These are phyloP conservation scores for Rhaphigaster nebulosa DNA, from an alignment of 2,888 invertebrate species.

Conservation along the genomic window DNA sequence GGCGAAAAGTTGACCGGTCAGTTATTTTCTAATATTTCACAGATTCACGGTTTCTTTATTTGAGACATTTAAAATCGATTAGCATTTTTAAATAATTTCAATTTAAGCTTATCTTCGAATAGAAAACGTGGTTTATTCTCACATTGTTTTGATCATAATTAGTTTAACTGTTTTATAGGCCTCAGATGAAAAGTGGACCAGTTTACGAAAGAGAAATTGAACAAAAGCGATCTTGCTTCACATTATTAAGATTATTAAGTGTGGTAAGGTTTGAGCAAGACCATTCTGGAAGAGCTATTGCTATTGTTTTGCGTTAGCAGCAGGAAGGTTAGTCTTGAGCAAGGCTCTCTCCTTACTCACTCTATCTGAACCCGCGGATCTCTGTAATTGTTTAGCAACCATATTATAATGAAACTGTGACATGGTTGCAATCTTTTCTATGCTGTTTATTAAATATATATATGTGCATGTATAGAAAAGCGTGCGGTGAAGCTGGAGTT, in stretches of 20 bases:
- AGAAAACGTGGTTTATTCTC: too few relatives aligned
- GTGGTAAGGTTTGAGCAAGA: not conserved
- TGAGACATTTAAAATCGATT: too few relatives aligned
- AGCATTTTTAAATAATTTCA: too few relatives aligned
- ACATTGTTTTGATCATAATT: too few relatives aligned
- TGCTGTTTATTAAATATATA: not conserved
- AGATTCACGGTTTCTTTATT: too few relatives aligned
- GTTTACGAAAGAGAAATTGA: not conserved
- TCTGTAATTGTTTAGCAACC: slow-evolving; percentile 10
- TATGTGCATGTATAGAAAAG: too few relatives aligned
- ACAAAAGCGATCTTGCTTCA: not conserved
- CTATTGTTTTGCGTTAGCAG: not conserved
- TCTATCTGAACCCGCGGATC: not conserved
- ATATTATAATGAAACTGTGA: slow-evolving; percentile 17
- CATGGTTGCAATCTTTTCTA: not conserved
- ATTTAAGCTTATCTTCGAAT: too few relatives aligned
- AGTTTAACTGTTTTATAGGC: not conserved
- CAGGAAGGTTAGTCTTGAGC: not conserved
- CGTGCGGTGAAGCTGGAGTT: too few relatives aligned
- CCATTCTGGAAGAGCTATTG: not conserved
- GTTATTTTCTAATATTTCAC: too few relatives aligned
- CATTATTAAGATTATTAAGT: not conserved
- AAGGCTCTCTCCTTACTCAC: not conserved
- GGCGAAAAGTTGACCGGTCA: too few relatives aligned
- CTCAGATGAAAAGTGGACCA: not conserved